Evolutionary conservation across 1,140 invertebrate genomes (phyloP).

Genomic region (Bombus haemorrhoidalis): DNA sequence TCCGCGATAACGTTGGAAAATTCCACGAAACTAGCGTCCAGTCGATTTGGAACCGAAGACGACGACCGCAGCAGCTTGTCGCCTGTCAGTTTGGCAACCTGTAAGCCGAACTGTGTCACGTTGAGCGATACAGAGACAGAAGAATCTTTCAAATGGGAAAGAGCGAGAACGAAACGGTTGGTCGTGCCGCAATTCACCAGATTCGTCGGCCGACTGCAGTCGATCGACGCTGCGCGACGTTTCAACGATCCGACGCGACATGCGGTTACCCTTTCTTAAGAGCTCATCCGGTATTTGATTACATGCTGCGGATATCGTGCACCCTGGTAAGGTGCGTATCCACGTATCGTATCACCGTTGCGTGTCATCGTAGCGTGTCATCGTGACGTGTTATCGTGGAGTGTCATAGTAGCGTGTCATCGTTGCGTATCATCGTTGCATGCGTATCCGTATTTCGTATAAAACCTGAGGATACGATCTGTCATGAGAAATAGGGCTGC

Average conservation of each 20-base stretch:
- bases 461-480: no score
- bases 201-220: slow-evolving; percentile 33
- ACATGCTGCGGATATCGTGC: slow-evolving; percentile 40
- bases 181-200: slow-evolving; percentile 12
- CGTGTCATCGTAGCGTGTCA: no score
- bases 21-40: slow-evolving; percentile 17
- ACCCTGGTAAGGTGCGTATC: neutral
- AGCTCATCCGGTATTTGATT: slow-evolving; percentile 44
- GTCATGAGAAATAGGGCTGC: no score
- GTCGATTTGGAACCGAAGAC: slow-evolving; percentile 45
- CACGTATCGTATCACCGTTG: no score
- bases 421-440: no score
- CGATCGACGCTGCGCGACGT: slow-evolving; percentile 18
- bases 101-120: slow-evolving; percentile 34
- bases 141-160: neutral
- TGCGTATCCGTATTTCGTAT: no score
- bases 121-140: slow-evolving; percentile 1
- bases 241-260: slow-evolving; percentile 53
- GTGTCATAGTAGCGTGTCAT: no score
- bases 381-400: no score
- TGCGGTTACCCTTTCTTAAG: slow-evolving; percentile 53
- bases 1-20: neutral
- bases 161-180: slow-evolving; percentile 12
- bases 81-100: slow-evolving; percentile 39
- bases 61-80: slow-evolving; percentile 39